Base-by-base conservation (phyloP, 1,140 invertebrate species). In the Conus ventricosus region DNA sequence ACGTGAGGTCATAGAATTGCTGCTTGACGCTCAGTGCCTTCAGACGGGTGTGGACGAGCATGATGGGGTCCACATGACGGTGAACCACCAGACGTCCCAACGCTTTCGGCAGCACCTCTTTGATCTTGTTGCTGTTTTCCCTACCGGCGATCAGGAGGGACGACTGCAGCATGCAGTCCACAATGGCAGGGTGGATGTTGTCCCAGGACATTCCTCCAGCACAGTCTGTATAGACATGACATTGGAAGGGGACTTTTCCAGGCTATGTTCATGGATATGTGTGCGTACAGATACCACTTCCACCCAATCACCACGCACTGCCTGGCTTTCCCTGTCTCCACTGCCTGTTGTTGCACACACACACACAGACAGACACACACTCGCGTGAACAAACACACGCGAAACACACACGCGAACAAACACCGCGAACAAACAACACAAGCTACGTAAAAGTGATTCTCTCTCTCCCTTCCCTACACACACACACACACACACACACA, bases 161-260 rank as follows among this genome's bases (percentile, higher is more conserved):
- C 5, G 90, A 91, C 87, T 93, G 92, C 4, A 92, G 67, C 87
- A 92, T 88, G 10, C 89, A 90, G 89, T 92, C 92, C 0, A 92
- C 76, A 39, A 92, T 84, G 23, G 89, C 86, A 23, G 92, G 92
- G 87, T 92, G 92, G 51, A 93, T 85, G 75, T 90, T 89, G 91
- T 92, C 5, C 60, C 80, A 6, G 88, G 60, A 8, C 89, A 83
- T 57, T 92, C 90, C 57, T 84, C 67, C 17, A 88, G 60, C 20
- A 93, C 81, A 7, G 20, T 39, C 55, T 83, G 53, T 60, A 1
- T 0, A 15, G 8, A 60, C 57, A 60, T 1, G 39, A 39, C 39
- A 39, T 39, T 39, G 39, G 39, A 39, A 39, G 39, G 39, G 39
- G 39, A 39, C 39, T 39, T 39, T 39, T 39, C 39, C 39, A 39